Conservation (phyloP, 92 coral and sea anemone genomes). For the Blastomussa wellsi region DNA sequence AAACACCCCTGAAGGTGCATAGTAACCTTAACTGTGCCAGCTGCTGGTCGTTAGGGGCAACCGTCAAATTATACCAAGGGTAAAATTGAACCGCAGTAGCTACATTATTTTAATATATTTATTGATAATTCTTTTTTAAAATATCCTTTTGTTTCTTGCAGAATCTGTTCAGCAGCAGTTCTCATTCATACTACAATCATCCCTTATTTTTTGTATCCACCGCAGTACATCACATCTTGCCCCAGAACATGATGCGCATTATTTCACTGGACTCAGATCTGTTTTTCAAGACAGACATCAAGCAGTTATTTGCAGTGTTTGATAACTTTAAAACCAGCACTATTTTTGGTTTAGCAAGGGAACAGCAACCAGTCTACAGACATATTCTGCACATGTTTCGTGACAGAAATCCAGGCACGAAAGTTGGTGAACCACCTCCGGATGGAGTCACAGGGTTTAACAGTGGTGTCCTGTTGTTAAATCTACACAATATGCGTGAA, state of each 20-base stretch:
- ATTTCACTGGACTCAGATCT: conserved; percentile 85
- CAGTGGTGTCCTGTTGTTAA: conserved; percentile 80
- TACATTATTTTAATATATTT: no score
- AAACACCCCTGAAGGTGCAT: no score
- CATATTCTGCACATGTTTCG: conserved; percentile 71
- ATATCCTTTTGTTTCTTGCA: conserved; percentile 14
- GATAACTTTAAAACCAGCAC: conserved; percentile 60
- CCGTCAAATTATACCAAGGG: no score
- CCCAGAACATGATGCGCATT: conserved; percentile 51
- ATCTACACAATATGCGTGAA: conserved; percentile 73
- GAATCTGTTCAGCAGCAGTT: conserved; percentile 60
- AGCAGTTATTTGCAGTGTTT: conserved; percentile 79
- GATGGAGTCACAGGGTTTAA: conserved; percentile 87
- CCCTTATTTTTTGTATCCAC: conserved; percentile 86
- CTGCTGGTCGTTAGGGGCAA: no score
- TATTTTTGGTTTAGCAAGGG: conserved; percentile 80
- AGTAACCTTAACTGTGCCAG: no score
- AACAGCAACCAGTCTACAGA: conserved; percentile 86
- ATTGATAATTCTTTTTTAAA: no score
- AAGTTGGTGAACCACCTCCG: conserved; percentile 84
- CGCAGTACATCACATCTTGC: conserved; percentile 67
- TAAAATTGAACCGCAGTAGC: no score
- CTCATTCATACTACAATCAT: conserved; percentile 70
- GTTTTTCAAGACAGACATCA: conserved; percentile 81
- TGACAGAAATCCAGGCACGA: conserved; percentile 59